Conservation (phyloP, 2,113 vertebrate genomes). For the Seriola aureovittata region DNA sequence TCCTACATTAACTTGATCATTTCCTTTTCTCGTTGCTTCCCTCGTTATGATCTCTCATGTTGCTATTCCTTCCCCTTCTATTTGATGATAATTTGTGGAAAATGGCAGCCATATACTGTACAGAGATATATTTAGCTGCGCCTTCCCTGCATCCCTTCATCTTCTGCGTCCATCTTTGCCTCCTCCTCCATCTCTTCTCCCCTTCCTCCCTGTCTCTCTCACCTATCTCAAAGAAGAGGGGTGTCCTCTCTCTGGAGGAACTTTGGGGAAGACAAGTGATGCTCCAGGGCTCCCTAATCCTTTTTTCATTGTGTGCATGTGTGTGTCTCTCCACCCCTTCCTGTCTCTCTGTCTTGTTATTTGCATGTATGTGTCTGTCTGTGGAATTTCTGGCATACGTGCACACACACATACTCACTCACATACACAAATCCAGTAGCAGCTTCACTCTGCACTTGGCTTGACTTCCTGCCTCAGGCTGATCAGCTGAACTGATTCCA, state of each 20-base stretch:
- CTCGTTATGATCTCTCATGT: constrained; percentile 17
- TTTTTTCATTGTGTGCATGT: constrained; percentile 45
- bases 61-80: constrained; percentile 20
- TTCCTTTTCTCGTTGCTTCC: constrained; percentile 27
- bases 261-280: constrained; percentile 73
- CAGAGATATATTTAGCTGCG: constrained; percentile 62
- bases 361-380: constrained; percentile 73
- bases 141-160: constrained; percentile 50
- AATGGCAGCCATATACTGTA: constrained; percentile 42
- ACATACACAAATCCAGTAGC: constrained; percentile 42
- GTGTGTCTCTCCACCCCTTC: constrained; percentile 18
- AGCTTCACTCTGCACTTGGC: constrained; percentile 74
- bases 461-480: constrained; percentile 78
- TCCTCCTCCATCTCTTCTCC: constrained; percentile 17
- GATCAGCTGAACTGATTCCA: constrained; percentile 79
- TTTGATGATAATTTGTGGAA: constrained; percentile 66
- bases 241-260: constrained; percentile 71
- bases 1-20: constrained; percentile 37
- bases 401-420: constrained; percentile 35
- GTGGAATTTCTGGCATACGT: constrained; percentile 55
- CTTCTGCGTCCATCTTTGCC: constrained; percentile 44
- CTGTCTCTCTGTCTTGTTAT: constrained; percentile 67
- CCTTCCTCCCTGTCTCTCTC: constrained; percentile 19
- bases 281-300: constrained; percentile 69
- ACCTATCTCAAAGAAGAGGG: constrained; percentile 35